Conservation (phyloP, 2,113 vertebrate species). For the Coreoperca whiteheadi region DNA sequence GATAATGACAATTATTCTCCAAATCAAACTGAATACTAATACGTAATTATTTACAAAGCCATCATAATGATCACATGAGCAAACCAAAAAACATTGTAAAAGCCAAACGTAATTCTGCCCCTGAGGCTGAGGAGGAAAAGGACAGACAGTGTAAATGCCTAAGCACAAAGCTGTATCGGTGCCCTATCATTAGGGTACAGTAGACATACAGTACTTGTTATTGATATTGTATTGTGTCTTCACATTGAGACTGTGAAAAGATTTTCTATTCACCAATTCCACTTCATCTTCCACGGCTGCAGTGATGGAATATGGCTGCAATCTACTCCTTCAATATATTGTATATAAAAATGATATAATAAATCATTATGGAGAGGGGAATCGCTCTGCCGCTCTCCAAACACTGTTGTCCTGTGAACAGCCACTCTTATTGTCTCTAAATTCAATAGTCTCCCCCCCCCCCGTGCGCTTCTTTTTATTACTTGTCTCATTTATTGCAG, state of each 20-base stretch:
- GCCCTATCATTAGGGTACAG: slow-evolving; percentile 23
- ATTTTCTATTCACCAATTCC: slow-evolving; percentile 53
- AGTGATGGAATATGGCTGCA: slow-evolving; percentile 61
- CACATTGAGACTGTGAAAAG: slow-evolving; percentile 31
- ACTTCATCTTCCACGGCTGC: slow-evolving; percentile 23
- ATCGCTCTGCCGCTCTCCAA: slow-evolving; percentile 60
- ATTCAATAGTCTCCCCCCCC: slow-evolving; percentile 73
- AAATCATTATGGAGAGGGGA: slow-evolving; percentile 75
- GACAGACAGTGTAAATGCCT: not conserved
- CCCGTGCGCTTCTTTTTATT: slow-evolving; percentile 75
- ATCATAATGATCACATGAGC: not conserved
- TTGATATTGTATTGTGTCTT: slow-evolving; percentile 53
- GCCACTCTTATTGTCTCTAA: slow-evolving; percentile 79
- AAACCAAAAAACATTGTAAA: not conserved
- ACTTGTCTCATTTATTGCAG: slow-evolving; percentile 81
- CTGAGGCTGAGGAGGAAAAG: not conserved
- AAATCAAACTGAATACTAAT: not conserved
- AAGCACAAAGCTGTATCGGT: not conserved
- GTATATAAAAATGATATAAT: slow-evolving; percentile 75
- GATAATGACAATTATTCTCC: slow-evolving; percentile 4
- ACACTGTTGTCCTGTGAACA: slow-evolving; percentile 75
- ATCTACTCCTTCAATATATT: slow-evolving; percentile 66
- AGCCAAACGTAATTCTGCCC: not conserved
- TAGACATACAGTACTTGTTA: slow-evolving; percentile 21
- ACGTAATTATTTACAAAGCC: not conserved